Conservation (phyloP, 1,140 invertebrate species). For the Nixonia krombeini region DNA sequence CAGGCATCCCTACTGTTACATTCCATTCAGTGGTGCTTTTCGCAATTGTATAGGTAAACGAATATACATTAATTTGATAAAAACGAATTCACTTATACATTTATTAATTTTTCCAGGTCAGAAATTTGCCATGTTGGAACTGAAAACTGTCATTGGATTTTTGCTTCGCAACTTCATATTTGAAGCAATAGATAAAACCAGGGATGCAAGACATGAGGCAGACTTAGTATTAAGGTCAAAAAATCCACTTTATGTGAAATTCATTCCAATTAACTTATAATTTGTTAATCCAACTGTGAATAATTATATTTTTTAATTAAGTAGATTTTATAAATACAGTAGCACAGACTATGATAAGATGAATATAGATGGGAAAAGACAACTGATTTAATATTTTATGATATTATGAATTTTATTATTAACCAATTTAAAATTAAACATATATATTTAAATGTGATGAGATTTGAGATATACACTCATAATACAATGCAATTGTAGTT, state of each 20-base stretch:
- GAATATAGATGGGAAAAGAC: too few species aligned
- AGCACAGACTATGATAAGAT: too few species aligned
- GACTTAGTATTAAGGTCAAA: constrained; percentile 60
- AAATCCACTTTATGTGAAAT: constrained; percentile 30
- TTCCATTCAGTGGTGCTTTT: constrained; percentile 64
- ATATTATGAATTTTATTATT: too few species aligned
- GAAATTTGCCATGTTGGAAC: constrained; percentile 83
- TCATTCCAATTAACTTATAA: constrained; percentile 33
- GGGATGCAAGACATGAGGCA: constrained; percentile 42
- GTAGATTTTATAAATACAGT: too few species aligned
- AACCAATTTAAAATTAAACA: too few species aligned
- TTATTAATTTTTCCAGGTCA: constrained; percentile 72
- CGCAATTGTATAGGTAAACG: constrained; percentile 77
- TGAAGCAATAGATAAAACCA: constrained; percentile 58
- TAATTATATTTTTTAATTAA: too few species aligned
- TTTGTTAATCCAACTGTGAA: too few species aligned
- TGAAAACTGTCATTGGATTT: constrained; percentile 78
- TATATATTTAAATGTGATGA: too few species aligned
- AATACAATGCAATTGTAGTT: too few species aligned
- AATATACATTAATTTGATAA: neutral
- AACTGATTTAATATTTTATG: too few species aligned
- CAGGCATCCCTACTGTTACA: constrained; percentile 74
- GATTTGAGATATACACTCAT: too few species aligned
- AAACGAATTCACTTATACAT: neutral
- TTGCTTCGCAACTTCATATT: constrained; percentile 77